A percentile compares a stretch with the other conserved stretches of the same genome.
phyloP scores from a whole-genome alignment of 2,113 vertebrate genomes.

The Girardinichthys multiradiatus region DNA sequence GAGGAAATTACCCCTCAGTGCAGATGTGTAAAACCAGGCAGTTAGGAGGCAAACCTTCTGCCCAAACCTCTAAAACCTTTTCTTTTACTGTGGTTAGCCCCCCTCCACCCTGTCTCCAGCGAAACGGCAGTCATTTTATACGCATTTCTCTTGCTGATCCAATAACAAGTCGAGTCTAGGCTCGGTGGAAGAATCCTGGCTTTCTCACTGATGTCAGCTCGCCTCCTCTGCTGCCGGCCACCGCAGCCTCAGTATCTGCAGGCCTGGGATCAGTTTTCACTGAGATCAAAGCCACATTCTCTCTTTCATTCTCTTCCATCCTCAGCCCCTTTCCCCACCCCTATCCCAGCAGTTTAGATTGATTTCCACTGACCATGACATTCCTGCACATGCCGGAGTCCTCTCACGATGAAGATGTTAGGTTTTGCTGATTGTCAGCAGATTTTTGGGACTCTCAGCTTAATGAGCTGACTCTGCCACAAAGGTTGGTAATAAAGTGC shows the following conservation, averaged over 20 bases:
- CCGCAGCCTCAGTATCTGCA: constrained; percentile 80
- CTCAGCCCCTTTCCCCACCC: constrained; percentile 54
- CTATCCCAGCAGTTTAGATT: constrained; percentile 80
- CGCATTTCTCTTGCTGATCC: constrained; percentile 70
- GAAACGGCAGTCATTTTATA: constrained; percentile 73
- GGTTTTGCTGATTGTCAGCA: constrained; percentile 78
- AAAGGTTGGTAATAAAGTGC: constrained; percentile 27
- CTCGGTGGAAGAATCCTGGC: constrained; percentile 65
- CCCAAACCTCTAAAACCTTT: constrained; percentile 70
- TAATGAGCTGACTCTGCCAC: constrained; percentile 40
- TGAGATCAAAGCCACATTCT: constrained; percentile 80
- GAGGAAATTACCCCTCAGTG: constrained; percentile 70
- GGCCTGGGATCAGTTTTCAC: constrained; percentile 83
- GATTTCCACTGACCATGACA: constrained; percentile 83
- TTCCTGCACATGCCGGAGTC: constrained; percentile 76
- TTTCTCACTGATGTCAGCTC: constrained; percentile 73
- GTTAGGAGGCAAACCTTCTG: constrained; percentile 49
- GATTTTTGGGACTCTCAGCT: constrained; percentile 62
- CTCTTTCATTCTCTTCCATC: constrained; percentile 78
- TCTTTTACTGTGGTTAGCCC: constrained; percentile 52
- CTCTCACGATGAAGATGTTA: constrained; percentile 73
- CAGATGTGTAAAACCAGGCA: constrained; percentile 65
- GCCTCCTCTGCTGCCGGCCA: constrained; percentile 68
- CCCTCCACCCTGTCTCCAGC: constrained; percentile 61
- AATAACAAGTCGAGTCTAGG: constrained; percentile 60